Conservation (phyloP, 2,113 vertebrate species). For the Leuciscus idus region DNA sequence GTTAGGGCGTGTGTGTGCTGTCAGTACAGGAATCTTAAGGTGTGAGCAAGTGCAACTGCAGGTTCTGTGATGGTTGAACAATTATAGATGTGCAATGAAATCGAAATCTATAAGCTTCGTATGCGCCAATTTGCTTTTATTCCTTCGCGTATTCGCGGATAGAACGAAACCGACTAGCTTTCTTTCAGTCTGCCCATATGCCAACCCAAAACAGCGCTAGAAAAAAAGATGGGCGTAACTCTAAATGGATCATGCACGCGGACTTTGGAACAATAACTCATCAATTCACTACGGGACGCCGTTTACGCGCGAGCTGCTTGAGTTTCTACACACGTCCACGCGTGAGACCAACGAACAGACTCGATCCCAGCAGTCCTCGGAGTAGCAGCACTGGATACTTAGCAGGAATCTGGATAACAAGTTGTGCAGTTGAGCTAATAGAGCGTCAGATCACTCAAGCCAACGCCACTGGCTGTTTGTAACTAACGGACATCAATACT, state of each 20-base stretch:
- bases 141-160: too few species aligned
- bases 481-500: neutral
- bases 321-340: conserved; percentile 69
- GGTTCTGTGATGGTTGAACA: neutral
- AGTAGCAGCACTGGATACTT: conserved; percentile 56
- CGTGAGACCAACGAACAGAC: neutral
- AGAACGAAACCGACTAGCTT: neutral
- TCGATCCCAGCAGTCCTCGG: neutral
- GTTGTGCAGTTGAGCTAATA: conserved; percentile 38
- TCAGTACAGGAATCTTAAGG: neutral
- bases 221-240: conserved; percentile 54
- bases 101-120: neutral
- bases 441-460: neutral
- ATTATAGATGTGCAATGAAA: neutral
- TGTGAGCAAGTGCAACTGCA: neutral
- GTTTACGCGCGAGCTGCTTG: conserved; percentile 65
- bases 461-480: neutral
- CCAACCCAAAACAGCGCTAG: conserved; percentile 31
- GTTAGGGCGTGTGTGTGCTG: neutral
- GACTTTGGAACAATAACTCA: conserved; percentile 69
- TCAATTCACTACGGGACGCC: conserved; percentile 66
- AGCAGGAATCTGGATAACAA: conserved; percentile 31
- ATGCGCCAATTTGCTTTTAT: neutral
- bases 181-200: conserved; percentile 27
- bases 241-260: conserved; percentile 60